These are phyloP conservation scores for Montipora efflorescens DNA, from an alignment of 64 coral and sea anemone species.

Conservation along the genomic window DNA sequence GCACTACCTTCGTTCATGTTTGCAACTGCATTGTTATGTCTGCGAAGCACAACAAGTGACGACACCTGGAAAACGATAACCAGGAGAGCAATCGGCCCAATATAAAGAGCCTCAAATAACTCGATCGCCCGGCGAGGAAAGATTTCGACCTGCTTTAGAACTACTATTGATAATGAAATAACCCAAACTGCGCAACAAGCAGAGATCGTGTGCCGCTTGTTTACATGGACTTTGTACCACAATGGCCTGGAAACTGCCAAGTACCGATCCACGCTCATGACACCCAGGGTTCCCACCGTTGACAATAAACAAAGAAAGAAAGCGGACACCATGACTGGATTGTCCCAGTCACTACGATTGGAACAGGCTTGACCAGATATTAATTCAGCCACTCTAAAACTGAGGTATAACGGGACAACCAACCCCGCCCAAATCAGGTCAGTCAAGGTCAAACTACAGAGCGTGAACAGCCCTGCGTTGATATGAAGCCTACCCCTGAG, in stretches of 20 bases:
- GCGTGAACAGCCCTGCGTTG: neutral
- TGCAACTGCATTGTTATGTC: conserved; percentile 21
- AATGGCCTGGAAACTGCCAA: conserved; percentile 24
- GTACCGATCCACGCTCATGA: conserved; percentile 43
- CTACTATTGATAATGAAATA: neutral
- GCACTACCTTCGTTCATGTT: neutral
- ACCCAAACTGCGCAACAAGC: conserved; percentile 18
- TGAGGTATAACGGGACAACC: neutral
- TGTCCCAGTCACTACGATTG: conserved; percentile 26
- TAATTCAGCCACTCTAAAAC: conserved; percentile 1
- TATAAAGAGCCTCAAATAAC: neutral
- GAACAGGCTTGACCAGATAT: neutral
- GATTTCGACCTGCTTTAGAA: neutral
- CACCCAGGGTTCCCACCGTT: conserved; percentile 13
- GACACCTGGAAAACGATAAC: neutral
- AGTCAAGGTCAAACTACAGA: conserved; percentile 31
- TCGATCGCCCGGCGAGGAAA: neutral
- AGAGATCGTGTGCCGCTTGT: neutral
- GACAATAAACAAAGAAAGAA: conserved; percentile 34
- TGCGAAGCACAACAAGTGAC: conserved; percentile 2
- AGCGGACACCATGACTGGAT: conserved; percentile 3
- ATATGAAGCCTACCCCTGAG: neutral
- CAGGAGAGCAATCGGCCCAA: neutral
- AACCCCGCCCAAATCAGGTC: conserved; percentile 21
- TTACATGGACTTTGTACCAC: conserved; percentile 33